Evolutionary conservation across 2,888 invertebrate genomes (phyloP).

Genomic region (Leptinotarsa juncta): DNA sequence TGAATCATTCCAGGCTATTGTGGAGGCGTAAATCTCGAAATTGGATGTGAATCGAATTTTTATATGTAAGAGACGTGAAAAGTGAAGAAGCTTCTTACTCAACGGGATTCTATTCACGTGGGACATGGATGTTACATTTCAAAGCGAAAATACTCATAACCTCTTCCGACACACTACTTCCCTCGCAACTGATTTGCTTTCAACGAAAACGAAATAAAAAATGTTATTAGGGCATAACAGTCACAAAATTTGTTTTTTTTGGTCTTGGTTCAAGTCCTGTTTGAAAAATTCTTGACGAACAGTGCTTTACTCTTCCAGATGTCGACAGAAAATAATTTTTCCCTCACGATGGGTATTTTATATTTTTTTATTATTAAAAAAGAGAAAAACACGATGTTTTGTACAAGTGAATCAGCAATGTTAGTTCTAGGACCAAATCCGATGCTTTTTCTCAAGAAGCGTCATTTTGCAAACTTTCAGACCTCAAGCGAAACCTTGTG

Average conservation of each 20-base stretch:
- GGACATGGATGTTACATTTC: constrained; percentile 48
- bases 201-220: constrained; percentile 2
- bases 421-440: too few species aligned
- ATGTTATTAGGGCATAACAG: background rate
- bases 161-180: constrained; percentile 26
- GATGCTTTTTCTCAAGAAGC: too few species aligned
- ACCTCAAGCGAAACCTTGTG: too few species aligned
- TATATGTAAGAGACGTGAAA: constrained; percentile 51
- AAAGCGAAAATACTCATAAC: constrained; percentile 46
- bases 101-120: constrained; percentile 52
- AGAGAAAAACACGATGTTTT: too few species aligned
- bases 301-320: too few species aligned
- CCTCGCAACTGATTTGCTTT: constrained; percentile 1
- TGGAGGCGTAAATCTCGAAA: constrained; percentile 61
- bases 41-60: constrained; percentile 64
- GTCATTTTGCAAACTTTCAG: too few species aligned
- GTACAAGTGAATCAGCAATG: too few species aligned
- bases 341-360: too few species aligned
- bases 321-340: too few species aligned
- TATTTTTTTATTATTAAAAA: too few species aligned
- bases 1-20: constrained; percentile 60
- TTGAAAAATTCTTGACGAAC: background rate
- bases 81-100: constrained; percentile 50
- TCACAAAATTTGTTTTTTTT: background rate
- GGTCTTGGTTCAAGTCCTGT: background rate